Conservation (phyloP, 2,797 vertebrate genomes). For the Ataeniobius toweri region DNA sequence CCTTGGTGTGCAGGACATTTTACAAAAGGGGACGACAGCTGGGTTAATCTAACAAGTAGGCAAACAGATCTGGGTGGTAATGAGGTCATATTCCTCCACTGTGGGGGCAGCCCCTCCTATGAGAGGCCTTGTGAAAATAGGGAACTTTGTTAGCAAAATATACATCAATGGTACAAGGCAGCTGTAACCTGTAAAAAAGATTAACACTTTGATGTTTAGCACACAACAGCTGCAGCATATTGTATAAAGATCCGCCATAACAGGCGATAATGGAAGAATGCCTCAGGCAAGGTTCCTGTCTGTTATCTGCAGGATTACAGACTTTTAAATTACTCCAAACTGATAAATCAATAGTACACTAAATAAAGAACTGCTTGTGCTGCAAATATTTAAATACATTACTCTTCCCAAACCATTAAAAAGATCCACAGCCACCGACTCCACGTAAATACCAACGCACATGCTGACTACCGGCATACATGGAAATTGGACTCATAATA, state of each 20-base stretch:
- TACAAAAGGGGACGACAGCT: slow-evolving; percentile 57
- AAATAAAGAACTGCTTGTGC: slow-evolving; percentile 36
- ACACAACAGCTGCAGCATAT: slow-evolving; percentile 2
- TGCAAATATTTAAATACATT: slow-evolving; percentile 36
- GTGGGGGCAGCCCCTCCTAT: slow-evolving; percentile 11
- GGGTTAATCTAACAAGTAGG: slow-evolving; percentile 60
- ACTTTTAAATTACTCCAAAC: slow-evolving; percentile 30
- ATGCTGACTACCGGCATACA: slow-evolving; percentile 3
- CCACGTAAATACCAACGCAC: slow-evolving; percentile 2
- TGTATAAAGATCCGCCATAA: neutral
- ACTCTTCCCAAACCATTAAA: slow-evolving; percentile 21
- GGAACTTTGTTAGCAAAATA: slow-evolving; percentile 35
- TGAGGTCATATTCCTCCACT: slow-evolving; percentile 52
- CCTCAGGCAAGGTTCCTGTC: slow-evolving; percentile 30
- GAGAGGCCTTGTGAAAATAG: slow-evolving; percentile 14
- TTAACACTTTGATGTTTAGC: slow-evolving; percentile 18
- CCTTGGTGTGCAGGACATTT: slow-evolving; percentile 46
- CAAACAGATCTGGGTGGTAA: slow-evolving; percentile 55
- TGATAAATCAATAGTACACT: slow-evolving; percentile 49
- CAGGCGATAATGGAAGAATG: slow-evolving; percentile 25
- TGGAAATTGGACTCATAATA: slow-evolving; percentile 29
- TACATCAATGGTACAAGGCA: slow-evolving; percentile 6
- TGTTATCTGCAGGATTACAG: slow-evolving; percentile 38
- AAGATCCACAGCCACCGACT: slow-evolving; percentile 1
- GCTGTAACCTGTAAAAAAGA: slow-evolving; percentile 9